phyloP scores from a whole-genome alignment of 2,888 invertebrate genomes.

The Lepidocyrtoides sp. region DNA sequence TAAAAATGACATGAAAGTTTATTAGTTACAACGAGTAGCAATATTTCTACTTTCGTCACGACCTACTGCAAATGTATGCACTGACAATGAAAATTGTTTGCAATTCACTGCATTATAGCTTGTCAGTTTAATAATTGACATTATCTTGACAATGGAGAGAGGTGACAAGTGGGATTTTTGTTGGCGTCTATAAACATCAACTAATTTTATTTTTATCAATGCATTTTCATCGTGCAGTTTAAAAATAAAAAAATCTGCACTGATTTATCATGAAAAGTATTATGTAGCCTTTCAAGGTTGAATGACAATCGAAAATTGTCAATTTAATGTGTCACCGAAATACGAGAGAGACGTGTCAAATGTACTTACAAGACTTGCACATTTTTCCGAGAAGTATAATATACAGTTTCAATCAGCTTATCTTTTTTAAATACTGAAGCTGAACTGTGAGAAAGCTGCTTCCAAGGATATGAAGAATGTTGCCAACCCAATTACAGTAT shows the following conservation, averaged over 20 bases:
- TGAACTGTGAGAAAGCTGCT: neutral
- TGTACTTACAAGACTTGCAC: too few species aligned
- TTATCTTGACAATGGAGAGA: neutral
- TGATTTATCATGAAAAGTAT: too few species aligned
- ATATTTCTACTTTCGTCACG: neutral
- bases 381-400: too few species aligned
- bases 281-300: too few species aligned
- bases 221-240: neutral
- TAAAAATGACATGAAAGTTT: neutral
- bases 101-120: neutral
- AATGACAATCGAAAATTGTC: too few species aligned
- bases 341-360: too few species aligned
- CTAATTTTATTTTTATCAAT: neutral
- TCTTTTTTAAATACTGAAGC: neutral
- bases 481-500: too few species aligned
- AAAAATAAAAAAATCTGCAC: too few species aligned
- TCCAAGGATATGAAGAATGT: neutral
- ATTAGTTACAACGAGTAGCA: neutral
- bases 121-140: neutral
- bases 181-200: neutral
- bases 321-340: too few species aligned
- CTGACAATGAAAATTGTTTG: slow-evolving; percentile 11
- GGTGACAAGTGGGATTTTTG: slow-evolving; percentile 3
- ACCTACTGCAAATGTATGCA: neutral
- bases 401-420: too few species aligned